phyloP scores from a whole-genome alignment of 2,888 invertebrate genomes.

The Parnassius glacialis region DNA sequence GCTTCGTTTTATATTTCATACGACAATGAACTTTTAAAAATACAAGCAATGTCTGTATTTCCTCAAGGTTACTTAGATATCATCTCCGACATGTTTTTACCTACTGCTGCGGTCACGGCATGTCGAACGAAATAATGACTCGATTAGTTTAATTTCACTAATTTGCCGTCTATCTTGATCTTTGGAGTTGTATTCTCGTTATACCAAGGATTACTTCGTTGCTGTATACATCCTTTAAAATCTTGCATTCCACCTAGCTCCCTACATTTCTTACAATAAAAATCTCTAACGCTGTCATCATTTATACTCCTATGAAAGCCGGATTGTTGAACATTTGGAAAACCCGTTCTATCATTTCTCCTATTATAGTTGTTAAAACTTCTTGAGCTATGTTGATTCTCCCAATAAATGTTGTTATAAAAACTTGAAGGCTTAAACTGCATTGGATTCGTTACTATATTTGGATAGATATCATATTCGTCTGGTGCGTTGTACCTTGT shows the following conservation, averaged over 20 bases:
- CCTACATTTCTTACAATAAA: slow-evolving; percentile 68
- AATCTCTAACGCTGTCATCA: slow-evolving; percentile 63
- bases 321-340: slow-evolving; percentile 38
- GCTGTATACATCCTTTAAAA: slow-evolving; percentile 44
- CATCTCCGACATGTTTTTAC: slow-evolving; percentile 52
- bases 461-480: slow-evolving; percentile 61
- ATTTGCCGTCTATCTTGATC: slow-evolving; percentile 71
- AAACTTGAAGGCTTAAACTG: slow-evolving; percentile 67
- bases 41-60: slow-evolving; percentile 35
- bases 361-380: slow-evolving; percentile 41
- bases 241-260: slow-evolving; percentile 47
- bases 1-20: slow-evolving; percentile 4
- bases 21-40: slow-evolving; percentile 32
- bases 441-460: slow-evolving; percentile 48
- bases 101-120: slow-evolving; percentile 44
- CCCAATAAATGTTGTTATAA: slow-evolving; percentile 67
- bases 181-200: slow-evolving; percentile 62
- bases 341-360: slow-evolving; percentile 44
- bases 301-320: slow-evolving; percentile 56
- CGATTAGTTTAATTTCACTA: slow-evolving; percentile 74
- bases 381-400: slow-evolving; percentile 47
- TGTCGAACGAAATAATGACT: slow-evolving; percentile 50
- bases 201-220: slow-evolving; percentile 47
- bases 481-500: slow-evolving; percentile 59
- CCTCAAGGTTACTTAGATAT: slow-evolving; percentile 58